Percentiles rank a stretch among this genome's conserved stretches.
Evolutionary conservation across 2,888 invertebrate genomes (phyloP).

Genomic region (Sphaerophoria taeniata): DNA sequence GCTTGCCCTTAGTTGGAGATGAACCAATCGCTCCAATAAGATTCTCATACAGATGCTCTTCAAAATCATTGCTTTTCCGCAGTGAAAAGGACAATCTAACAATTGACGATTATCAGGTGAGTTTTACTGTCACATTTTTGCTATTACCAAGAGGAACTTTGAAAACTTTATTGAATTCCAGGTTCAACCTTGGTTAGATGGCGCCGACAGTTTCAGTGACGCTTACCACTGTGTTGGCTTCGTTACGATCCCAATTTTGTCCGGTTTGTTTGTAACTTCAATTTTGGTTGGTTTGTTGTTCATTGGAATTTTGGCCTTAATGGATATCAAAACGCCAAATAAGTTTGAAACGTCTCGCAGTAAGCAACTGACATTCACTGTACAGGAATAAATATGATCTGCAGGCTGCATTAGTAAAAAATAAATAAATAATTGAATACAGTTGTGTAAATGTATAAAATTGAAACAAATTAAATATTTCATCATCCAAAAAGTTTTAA

Average conservation of each 20-base stretch:
- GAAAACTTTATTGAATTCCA: constrained; percentile 77
- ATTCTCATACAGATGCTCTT: constrained; percentile 85
- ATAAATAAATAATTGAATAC: not conserved
- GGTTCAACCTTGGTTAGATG: constrained; percentile 85
- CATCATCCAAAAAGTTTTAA: not conserved
- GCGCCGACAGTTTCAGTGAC: constrained; percentile 86
- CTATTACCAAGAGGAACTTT: not conserved
- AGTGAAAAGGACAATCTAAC: constrained; percentile 83
- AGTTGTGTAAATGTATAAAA: not conserved
- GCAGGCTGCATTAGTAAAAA: too few relatives aligned
- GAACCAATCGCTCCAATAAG: constrained; percentile 84
- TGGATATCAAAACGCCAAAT: constrained; percentile 98
- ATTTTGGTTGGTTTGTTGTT: constrained; percentile 90
- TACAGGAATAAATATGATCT: constrained; percentile 86
- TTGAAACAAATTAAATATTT: not conserved
- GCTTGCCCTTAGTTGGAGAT: constrained; percentile 78
- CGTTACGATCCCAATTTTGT: constrained; percentile 96
- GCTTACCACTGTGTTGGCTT: constrained; percentile 96
- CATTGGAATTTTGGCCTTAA: constrained; percentile 92
- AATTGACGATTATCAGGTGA: constrained; percentile 84
- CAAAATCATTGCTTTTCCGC: constrained; percentile 83
- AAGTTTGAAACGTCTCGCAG: constrained; percentile 98
- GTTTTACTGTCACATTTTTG: not conserved
- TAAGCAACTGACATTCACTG: constrained; percentile 93
- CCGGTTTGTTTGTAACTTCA: constrained; percentile 91